A percentile compares a stretch with the other conserved stretches of the same genome.
Conservation (phyloP, 2,113 vertebrate species). For the Okapia johnstoni region DNA sequence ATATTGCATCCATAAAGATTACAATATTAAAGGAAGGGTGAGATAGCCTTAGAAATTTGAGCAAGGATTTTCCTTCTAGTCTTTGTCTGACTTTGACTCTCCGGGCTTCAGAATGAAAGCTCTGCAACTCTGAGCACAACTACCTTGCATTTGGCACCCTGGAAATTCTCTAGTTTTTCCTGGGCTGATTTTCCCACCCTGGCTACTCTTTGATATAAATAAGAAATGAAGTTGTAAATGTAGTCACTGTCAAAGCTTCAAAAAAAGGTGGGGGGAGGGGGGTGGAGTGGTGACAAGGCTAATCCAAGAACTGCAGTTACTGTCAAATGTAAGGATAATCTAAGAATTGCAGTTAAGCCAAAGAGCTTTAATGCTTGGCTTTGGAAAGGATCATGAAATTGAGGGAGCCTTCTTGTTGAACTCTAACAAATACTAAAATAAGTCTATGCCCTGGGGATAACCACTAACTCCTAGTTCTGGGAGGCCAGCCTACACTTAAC, state of each 20-base stretch:
- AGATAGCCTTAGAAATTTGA: not conserved
- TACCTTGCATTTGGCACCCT: not conserved
- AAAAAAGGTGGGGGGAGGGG: not conserved
- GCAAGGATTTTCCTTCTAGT: not conserved
- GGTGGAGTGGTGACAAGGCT: not conserved
- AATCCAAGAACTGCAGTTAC: not conserved
- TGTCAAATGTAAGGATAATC: not conserved
- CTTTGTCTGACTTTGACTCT: not conserved
- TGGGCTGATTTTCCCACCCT: not conserved
- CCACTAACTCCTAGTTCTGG: not conserved
- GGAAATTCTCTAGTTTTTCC: not conserved
- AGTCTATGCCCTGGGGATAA: not conserved
- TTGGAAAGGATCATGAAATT: not conserved
- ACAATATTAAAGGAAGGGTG: not conserved
- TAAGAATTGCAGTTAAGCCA: not conserved
- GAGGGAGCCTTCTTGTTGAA: not conserved
- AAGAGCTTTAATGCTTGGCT: not conserved
- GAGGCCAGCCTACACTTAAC: not conserved
- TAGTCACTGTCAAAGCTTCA: not conserved
- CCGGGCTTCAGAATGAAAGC: not conserved
- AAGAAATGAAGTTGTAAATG: not conserved
- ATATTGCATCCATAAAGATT: not conserved
- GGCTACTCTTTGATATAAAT: not conserved
- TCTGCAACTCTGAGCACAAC: not conserved
- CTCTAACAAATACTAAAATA: not conserved